Percentiles rank a stretch among this genome's conserved stretches.
Evolutionary conservation across 2,113 vertebrate genomes (phyloP).

Genomic region (Megaceryle torquata): DNA sequence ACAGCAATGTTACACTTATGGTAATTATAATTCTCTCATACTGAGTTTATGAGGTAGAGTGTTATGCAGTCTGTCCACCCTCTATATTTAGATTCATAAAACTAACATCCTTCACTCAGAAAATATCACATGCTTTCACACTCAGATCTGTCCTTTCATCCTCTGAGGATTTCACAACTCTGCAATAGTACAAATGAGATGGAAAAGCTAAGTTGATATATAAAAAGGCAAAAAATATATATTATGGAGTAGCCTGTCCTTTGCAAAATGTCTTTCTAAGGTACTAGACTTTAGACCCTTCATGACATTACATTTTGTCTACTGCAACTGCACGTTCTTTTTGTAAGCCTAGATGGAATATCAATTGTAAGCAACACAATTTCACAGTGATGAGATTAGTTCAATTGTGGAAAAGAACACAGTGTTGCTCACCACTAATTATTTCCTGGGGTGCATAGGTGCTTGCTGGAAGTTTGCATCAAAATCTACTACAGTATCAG

Average conservation of each 20-base stretch:
- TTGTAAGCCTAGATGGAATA: background rate
- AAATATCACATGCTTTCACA: background rate
- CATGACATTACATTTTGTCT: background rate
- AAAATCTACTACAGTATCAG: background rate
- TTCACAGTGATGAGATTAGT: background rate
- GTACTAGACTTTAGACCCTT: background rate
- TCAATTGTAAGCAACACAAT: background rate
- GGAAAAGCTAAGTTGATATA: background rate
- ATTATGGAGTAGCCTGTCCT: background rate
- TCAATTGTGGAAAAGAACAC: background rate
- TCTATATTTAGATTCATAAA: conserved; percentile 19
- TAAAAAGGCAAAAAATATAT: background rate
- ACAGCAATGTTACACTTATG: background rate
- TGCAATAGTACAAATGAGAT: background rate
- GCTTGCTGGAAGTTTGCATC: background rate
- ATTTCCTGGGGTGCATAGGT: background rate
- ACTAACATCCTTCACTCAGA: background rate
- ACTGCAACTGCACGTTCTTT: background rate
- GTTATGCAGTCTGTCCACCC: background rate
- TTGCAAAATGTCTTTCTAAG: background rate
- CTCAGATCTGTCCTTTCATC: background rate
- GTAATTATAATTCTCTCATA: background rate
- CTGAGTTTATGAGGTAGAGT: background rate
- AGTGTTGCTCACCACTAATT: background rate
- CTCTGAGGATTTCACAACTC: background rate